phyloP scores from a whole-genome alignment of 2,888 invertebrate genomes.

The Tetanocera ferruginea region DNA sequence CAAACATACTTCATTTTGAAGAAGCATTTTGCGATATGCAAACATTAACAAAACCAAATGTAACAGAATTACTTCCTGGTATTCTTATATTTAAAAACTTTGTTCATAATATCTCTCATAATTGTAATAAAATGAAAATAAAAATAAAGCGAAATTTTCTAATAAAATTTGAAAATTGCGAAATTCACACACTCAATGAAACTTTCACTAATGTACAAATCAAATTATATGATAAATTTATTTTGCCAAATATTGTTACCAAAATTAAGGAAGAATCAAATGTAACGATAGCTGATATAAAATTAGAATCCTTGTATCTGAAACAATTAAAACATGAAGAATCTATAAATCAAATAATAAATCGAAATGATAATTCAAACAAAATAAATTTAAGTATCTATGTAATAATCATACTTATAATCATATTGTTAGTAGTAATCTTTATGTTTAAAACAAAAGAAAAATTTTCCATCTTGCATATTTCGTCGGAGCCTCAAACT shows the following conservation, averaged over 20 bases:
- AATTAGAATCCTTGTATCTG: constrained; percentile 32
- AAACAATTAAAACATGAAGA: constrained; percentile 36
- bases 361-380: constrained; percentile 24
- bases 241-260: constrained; percentile 42
- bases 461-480: neutral
- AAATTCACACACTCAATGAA: constrained; percentile 36
- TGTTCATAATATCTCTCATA: constrained; percentile 32
- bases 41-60: constrained; percentile 18
- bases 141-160: constrained; percentile 38
- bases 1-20: constrained; percentile 37
- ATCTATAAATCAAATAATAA: constrained; percentile 26
- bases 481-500: constrained; percentile 29
- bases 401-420: constrained; percentile 21
- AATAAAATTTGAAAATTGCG: constrained; percentile 44
- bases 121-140: constrained; percentile 36
- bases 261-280: constrained; percentile 39
- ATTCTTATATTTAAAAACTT: constrained; percentile 42
- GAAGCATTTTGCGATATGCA: constrained; percentile 37
- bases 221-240: constrained; percentile 41
- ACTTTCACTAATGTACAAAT: constrained; percentile 36
- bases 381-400: constrained; percentile 24
- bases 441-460: neutral
- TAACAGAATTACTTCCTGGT: constrained; percentile 39
- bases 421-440: neutral
- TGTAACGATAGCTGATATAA: constrained; percentile 17